These are phyloP conservation scores for Eremobia ochroleuca DNA, from an alignment of 2,888 invertebrate genomes.

Conservation along the genomic window DNA sequence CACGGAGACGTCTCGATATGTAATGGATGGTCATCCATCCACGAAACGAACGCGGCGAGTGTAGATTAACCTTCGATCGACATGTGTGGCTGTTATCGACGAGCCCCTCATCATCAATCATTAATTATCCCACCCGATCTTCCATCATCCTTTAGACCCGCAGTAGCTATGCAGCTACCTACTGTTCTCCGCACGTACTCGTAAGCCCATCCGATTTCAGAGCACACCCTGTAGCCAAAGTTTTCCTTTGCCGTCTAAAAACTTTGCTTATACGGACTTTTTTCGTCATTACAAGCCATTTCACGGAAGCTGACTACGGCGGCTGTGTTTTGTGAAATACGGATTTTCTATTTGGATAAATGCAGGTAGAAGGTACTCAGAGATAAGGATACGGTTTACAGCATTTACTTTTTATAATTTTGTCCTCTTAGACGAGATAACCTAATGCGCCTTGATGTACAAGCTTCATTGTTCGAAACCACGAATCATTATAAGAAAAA, in stretches of 20 bases:
- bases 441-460: not conserved
- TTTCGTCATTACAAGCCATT: constrained; percentile 46
- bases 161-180: constrained; percentile 2
- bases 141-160: too few relatives aligned
- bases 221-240: constrained; percentile 37
- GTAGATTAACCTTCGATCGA: not conserved
- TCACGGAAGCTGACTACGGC: constrained; percentile 16
- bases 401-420: not conserved
- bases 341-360: constrained; percentile 36
- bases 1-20: not conserved
- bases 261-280: constrained; percentile 55
- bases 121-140: constrained; percentile 29
- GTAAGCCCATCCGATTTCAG: constrained; percentile 25
- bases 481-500: not conserved
- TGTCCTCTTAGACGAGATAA: not conserved
- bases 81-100: not conserved
- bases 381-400: not conserved
- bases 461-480: not conserved
- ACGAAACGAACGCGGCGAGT: not conserved
- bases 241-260: constrained; percentile 54
- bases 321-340: constrained; percentile 29
- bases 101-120: not conserved
- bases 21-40: not conserved
- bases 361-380: not conserved
- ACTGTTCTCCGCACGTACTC: constrained; percentile 1